phyloP scores from a whole-genome alignment of 2,888 invertebrate genomes.

The Drosophila trichaetosa region DNA sequence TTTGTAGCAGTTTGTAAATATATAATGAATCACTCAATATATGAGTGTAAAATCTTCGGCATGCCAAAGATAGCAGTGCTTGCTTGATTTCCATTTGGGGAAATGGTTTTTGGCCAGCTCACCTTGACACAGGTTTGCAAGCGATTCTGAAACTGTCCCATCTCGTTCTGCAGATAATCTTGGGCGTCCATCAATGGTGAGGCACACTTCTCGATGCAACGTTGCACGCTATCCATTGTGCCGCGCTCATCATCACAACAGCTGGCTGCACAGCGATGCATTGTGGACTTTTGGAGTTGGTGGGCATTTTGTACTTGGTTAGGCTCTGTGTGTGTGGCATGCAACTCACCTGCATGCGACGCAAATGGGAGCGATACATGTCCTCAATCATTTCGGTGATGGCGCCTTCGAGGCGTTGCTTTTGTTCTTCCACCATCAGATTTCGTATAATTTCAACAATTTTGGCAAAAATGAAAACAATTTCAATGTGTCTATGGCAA shows the following conservation, averaged over 20 bases:
- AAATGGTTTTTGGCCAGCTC: slow-evolving; percentile 5
- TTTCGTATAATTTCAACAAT: slow-evolving; percentile 37
- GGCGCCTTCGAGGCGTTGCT: slow-evolving; percentile 75
- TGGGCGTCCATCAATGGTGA: slow-evolving; percentile 76
- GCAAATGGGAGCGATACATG: slow-evolving; percentile 76
- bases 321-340: not conserved
- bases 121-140: slow-evolving; percentile 79
- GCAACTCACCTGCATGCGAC: slow-evolving; percentile 75
- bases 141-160: slow-evolving; percentile 75
- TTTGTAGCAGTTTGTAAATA: too few relatives aligned
- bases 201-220: slow-evolving; percentile 81
- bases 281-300: slow-evolving; percentile 55
- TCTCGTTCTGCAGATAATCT: slow-evolving; percentile 79
- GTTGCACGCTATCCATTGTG: slow-evolving; percentile 75
- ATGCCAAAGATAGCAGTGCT: not conserved
- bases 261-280: slow-evolving; percentile 78
- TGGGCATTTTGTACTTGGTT: not conserved
- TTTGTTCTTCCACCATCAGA: slow-evolving; percentile 76
- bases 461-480: slow-evolving; percentile 10
- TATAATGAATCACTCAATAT: not conserved
- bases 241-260: slow-evolving; percentile 78
- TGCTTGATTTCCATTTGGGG: not conserved
- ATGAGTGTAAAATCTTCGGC: not conserved
- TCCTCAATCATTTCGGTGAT: slow-evolving; percentile 80
- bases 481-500: slow-evolving; percentile 3